Conservation (phyloP, 2,888 invertebrate species). For the Nomada goodeniana region DNA sequence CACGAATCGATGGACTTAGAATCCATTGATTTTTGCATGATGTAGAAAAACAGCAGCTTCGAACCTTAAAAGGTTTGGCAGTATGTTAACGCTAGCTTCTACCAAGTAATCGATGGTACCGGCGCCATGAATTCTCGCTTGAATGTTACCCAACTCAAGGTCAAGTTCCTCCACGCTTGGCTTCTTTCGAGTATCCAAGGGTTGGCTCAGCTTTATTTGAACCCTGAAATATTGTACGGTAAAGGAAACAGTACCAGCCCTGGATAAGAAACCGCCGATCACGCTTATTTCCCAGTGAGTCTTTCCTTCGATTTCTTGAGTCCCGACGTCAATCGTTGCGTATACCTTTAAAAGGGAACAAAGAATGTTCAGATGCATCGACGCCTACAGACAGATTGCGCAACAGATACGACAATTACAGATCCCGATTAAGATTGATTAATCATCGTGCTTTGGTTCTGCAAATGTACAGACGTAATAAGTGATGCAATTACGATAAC, state of each 20-base stretch:
- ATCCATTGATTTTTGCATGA: background rate
- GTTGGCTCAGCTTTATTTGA: slow-evolving; percentile 89
- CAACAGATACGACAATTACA: slow-evolving; percentile 27
- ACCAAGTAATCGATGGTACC: slow-evolving; percentile 94
- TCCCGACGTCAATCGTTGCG: slow-evolving; percentile 90
- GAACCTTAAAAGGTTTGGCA: slow-evolving; percentile 92
- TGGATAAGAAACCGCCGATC: slow-evolving; percentile 88
- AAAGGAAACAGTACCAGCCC: slow-evolving; percentile 90
- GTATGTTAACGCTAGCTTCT: slow-evolving; percentile 92
- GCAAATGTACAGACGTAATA: slow-evolving; percentile 30
- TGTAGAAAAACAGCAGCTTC: background rate
- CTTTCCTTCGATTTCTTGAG: slow-evolving; percentile 91
- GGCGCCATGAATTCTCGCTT: slow-evolving; percentile 92
- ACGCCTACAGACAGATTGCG: slow-evolving; percentile 29
- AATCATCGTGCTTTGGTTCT: slow-evolving; percentile 1
- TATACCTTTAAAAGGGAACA: slow-evolving; percentile 79
- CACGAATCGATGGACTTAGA: background rate
- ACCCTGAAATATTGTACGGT: slow-evolving; percentile 92
- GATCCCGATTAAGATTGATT: slow-evolving; percentile 19
- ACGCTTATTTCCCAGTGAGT: slow-evolving; percentile 92
- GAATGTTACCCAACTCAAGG: slow-evolving; percentile 93
- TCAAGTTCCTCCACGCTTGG: slow-evolving; percentile 91
- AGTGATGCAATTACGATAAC: slow-evolving; percentile 23
- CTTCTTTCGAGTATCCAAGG: slow-evolving; percentile 90
- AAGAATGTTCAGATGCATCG: slow-evolving; percentile 11